Conservation (phyloP, 2,113 vertebrate species). For the Epinephelus cyanopodus region DNA sequence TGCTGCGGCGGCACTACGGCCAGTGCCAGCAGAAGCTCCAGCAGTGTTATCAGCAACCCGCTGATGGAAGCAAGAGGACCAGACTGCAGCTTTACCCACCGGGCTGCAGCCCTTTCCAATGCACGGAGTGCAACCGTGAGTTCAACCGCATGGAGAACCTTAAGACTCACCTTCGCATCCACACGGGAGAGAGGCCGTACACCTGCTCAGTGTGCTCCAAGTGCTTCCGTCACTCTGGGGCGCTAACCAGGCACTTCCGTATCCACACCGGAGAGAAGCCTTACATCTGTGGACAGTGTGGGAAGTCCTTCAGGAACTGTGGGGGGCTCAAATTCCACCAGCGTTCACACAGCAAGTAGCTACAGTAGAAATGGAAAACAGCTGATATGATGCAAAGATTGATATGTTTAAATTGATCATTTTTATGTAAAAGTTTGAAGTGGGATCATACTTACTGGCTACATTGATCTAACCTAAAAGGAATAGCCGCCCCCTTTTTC, state of each 20-base stretch:
- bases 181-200: slow-evolving; percentile 83
- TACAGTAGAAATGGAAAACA: slow-evolving; percentile 9
- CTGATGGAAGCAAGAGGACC: slow-evolving; percentile 29
- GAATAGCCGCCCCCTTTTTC: no score
- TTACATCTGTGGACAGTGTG: slow-evolving; percentile 81
- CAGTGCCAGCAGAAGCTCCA: slow-evolving; percentile 76
- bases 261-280: slow-evolving; percentile 85
- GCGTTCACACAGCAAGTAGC: slow-evolving; percentile 75
- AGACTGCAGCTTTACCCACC: slow-evolving; percentile 78
- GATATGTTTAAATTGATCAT: background rate
- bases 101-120: slow-evolving; percentile 81
- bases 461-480: background rate
- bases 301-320: slow-evolving; percentile 82
- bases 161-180: slow-evolving; percentile 84
- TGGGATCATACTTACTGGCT: background rate
- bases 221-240: slow-evolving; percentile 83
- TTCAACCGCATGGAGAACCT: slow-evolving; percentile 85
- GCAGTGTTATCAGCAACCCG: slow-evolving; percentile 54
- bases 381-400: background rate
- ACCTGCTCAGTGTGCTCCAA: slow-evolving; percentile 81
- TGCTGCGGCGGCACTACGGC: slow-evolving; percentile 74
- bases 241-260: slow-evolving; percentile 82
- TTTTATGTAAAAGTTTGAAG: background rate
- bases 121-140: slow-evolving; percentile 78
- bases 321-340: slow-evolving; percentile 83